Evolutionary conservation across 2,797 vertebrate species (phyloP), one percentile per base, ranked within the genome.

Genomic region (Myoxocephalus aenaeus): DNA sequence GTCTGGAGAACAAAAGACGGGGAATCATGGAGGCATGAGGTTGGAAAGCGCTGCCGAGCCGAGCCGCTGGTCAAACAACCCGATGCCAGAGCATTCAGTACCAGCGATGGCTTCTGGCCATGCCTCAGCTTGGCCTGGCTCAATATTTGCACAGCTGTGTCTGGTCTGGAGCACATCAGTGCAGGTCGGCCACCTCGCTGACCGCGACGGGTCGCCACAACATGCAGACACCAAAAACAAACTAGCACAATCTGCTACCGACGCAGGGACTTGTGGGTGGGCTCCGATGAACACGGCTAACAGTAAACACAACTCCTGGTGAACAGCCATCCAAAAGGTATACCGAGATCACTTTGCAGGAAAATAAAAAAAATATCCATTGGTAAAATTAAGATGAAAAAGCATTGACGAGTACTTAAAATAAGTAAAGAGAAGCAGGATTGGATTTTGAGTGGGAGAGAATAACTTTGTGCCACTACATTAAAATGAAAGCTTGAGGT

Each of bases 111-210:
- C 89, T 56, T 68, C 62, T 53, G 75, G 83, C 91, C 84, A 81
- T 72, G 75, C 82, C 82, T 89, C 79, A 67, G 82, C 87, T 90
- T 83, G 86, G 83, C 86, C 81, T 71, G 79, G 83, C 87, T 91
- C 82, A 75, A 65, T 91, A 89, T 94, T 93, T 92, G 87, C 89
- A 90, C 93, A 94, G 92, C 93, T 94, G 93, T 92, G 92, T 92
- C 87, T 83, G 85, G 79, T 86, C 81, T 86, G 88, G 84, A 88
- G 66, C 80, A 83, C 86, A 77, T 89, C 76, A 53, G 63, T 73
- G 80, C 87, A 71, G 87, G 87, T 85, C 82, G 46, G 61, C 79
- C 88, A 86, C 70, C 76, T 80, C 50, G 3, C 83, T 66, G 80
- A 75, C 83, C 81, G 75, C 83, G 65, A 79, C 63, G 75, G 83